Conservation (phyloP, 2,797 vertebrate species). For the Muscicapa comitata region DNA sequence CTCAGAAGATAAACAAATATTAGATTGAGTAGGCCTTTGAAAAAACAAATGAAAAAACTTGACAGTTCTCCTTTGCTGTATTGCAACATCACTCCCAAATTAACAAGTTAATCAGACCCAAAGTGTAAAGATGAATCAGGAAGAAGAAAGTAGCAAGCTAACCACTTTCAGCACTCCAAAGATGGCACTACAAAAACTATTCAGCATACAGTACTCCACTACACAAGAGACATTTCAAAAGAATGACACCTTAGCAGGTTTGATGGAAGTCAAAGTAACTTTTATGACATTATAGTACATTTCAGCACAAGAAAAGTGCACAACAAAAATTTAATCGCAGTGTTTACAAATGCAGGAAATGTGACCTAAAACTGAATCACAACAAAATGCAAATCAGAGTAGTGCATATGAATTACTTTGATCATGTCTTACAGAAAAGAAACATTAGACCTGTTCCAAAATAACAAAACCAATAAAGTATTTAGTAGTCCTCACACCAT, state of each 20-base stretch:
- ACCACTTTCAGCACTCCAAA: not conserved
- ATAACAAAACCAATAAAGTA: not conserved
- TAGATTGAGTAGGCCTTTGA: not conserved
- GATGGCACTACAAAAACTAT: slow-evolving; percentile 11
- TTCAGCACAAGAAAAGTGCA: not conserved
- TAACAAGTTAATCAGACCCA: not conserved
- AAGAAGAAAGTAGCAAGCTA: not conserved
- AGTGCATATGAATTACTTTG: not conserved
- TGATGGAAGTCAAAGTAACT: slow-evolving; percentile 25
- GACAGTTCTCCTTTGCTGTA: not conserved
- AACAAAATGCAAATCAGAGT: slow-evolving; percentile 47
- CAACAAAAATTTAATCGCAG: slow-evolving; percentile 12
- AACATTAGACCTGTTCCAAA: not conserved
- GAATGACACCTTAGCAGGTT: not conserved
- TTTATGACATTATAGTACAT: not conserved
- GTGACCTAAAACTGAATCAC: slow-evolving; percentile 23
- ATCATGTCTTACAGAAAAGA: not conserved
- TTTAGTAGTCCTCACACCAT: not conserved
- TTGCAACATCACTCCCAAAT: not conserved
- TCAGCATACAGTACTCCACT: not conserved
- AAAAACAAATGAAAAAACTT: not conserved
- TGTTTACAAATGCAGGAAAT: slow-evolving; percentile 37
- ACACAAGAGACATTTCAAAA: not conserved
- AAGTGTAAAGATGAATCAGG: not conserved
- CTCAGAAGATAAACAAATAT: not conserved